Evolutionary conservation across 2,797 vertebrate genomes (phyloP).

Genomic region (Falco berigora): DNA sequence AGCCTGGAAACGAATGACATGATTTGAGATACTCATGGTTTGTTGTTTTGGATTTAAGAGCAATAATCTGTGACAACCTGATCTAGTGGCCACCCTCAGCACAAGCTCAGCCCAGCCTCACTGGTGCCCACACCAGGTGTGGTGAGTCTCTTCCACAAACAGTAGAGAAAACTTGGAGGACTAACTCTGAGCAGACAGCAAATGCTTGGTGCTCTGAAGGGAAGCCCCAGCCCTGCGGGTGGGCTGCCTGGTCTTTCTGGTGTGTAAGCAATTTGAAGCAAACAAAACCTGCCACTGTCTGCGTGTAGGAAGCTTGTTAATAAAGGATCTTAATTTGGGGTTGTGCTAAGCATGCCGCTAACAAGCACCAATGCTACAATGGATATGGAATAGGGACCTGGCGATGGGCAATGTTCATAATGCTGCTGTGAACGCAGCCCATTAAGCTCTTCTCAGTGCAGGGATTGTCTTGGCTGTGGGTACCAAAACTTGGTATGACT

Average conservation of each 20-base stretch:
- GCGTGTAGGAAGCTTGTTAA: accelerated
- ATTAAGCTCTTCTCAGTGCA: not conserved
- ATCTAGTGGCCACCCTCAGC: not conserved
- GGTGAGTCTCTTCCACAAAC: not conserved
- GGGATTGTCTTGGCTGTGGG: not conserved
- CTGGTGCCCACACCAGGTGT: not conserved
- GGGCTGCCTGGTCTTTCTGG: not conserved
- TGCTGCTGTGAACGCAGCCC: not conserved
- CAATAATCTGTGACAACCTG: not conserved
- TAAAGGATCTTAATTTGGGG: not conserved
- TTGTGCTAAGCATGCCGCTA: not conserved
- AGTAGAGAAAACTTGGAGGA: not conserved
- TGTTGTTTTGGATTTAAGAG: not conserved
- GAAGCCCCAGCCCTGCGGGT: not conserved
- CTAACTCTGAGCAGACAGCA: not conserved
- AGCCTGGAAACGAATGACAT: not conserved
- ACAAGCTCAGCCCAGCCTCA: accelerated
- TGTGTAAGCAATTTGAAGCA: not conserved
- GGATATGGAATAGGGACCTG: not conserved
- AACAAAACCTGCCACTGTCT: not conserved
- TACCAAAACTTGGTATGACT: accelerated
- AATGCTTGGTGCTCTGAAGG: not conserved
- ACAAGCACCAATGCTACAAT: accelerated
- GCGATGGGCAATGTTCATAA: accelerated
- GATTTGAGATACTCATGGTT: not conserved